Conservation (phyloP, 2,797 vertebrate genomes). For the Coreius guichenoti region DNA sequence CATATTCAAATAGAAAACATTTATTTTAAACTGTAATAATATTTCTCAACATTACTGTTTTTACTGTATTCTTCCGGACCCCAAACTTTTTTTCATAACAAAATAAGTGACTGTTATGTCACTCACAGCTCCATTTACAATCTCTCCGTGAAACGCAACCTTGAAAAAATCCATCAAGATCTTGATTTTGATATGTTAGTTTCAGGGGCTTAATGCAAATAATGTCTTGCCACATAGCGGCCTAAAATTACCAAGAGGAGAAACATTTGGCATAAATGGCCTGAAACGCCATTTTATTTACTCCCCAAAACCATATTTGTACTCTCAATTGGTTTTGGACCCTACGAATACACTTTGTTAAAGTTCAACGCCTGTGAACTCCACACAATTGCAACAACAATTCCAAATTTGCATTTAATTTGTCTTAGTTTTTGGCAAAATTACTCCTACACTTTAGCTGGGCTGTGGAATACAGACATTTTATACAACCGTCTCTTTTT, state of each 20-base stretch:
- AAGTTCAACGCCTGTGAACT: slow-evolving; percentile 52
- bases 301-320: not conserved
- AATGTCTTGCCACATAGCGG: not conserved
- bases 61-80: not conserved
- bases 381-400: slow-evolving; percentile 13
- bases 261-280: not conserved
- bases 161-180: not conserved
- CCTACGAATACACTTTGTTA: slow-evolving; percentile 33
- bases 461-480: slow-evolving; percentile 3
- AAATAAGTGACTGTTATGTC: not conserved
- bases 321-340: not conserved
- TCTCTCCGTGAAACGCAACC: not conserved
- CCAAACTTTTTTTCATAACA: not conserved
- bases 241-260: not conserved
- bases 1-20: not conserved
- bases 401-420: slow-evolving; percentile 30
- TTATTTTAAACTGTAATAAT: not conserved
- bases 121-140: not conserved
- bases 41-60: not conserved
- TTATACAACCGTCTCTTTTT: not conserved
- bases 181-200: not conserved
- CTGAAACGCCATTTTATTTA: slow-evolving; percentile 8
- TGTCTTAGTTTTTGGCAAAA: slow-evolving; percentile 47
- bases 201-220: not conserved
- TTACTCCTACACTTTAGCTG: not conserved